Evolutionary conservation across 2,888 invertebrate genomes (phyloP), one percentile per base, ranked within the genome.

Genomic region (Stenodera caucasica): DNA sequence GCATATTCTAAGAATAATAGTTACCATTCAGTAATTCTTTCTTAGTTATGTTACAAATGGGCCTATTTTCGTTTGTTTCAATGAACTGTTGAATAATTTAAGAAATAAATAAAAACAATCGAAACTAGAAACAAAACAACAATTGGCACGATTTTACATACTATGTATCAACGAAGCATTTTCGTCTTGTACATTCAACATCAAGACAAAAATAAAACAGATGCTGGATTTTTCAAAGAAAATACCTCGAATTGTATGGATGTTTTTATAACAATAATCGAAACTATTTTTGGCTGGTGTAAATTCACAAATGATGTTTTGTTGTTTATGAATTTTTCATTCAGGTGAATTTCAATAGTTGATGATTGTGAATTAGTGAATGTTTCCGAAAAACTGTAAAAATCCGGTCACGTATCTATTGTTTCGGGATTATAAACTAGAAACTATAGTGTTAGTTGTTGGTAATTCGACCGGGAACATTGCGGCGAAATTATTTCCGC

Each of bases 31-130:
- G 45, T 45, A 45, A 8, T 4, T 45, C 45, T 45, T 45, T 37
- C 37, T 37, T 8, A 53, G 50, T 54, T n/a, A n/a, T n/a, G n/a
- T n/a, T n/a, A n/a, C n/a, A n/a, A 63, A 60, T 51, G 40, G 26
- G 61, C 64, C 67, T 70, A 67, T 70, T 67, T 66, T 64, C 62
- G 69, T 70, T 70, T 66, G 66, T 72, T 78, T 78, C 77, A 78
- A 78, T 78, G 76, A 75, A 76, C 74, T 72, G 73, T 72, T 72
- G 74, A 76, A 78, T 74, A 77, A 75, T 75, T 75, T 75, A 75
- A 75, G 12, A 21, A 45, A 11, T 1, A 11, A 45, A 2, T 8
- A 21, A 11, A 18, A 40, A 40, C 18, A 15, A 8, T 29, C 8
- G 4, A 29, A 29, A 29, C 4, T 14, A 40, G 18, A 15, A 76